Conservation (phyloP, 2,797 vertebrate species). For the Lycodopsis pacificus region DNA sequence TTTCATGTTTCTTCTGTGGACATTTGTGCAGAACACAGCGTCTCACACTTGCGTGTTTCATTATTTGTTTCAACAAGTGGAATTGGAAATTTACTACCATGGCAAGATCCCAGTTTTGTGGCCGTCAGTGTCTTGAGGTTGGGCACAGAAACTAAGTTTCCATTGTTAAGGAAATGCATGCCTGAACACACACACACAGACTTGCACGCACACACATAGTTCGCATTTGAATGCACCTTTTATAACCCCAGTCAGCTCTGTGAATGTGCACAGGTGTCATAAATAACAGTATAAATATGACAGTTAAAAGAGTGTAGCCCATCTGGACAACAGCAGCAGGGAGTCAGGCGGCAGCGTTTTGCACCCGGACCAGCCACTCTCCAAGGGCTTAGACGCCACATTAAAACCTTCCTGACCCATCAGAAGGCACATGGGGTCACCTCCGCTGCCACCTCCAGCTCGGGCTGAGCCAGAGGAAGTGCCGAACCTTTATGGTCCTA, state of each 20-base stretch:
- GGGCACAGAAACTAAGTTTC: slow-evolving; percentile 77
- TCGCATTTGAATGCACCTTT: slow-evolving; percentile 56
- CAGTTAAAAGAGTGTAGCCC: slow-evolving; percentile 65
- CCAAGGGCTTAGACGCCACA: slow-evolving; percentile 21
- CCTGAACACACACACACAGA: slow-evolving; percentile 47
- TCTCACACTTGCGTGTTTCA: slow-evolving; percentile 55
- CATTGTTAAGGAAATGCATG: slow-evolving; percentile 79
- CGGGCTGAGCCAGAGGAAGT: slow-evolving; percentile 44
- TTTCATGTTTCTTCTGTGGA: slow-evolving; percentile 18
- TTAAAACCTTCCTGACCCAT: slow-evolving; percentile 56
- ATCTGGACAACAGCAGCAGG: slow-evolving; percentile 72
- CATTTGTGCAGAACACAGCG: slow-evolving; percentile 28
- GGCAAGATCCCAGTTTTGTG: slow-evolving; percentile 70
- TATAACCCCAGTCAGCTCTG: slow-evolving; percentile 53
- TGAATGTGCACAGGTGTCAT: slow-evolving; percentile 60
- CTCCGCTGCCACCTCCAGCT: slow-evolving; percentile 38
- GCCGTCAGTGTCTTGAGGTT: slow-evolving; percentile 78
- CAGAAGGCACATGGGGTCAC: slow-evolving; percentile 54
- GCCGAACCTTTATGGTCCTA: slow-evolving; percentile 46
- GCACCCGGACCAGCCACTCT: slow-evolving; percentile 21
- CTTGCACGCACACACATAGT: slow-evolving; percentile 28
- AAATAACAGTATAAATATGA: slow-evolving; percentile 71
- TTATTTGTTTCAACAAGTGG: slow-evolving; percentile 72
- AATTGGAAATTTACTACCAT: slow-evolving; percentile 76
- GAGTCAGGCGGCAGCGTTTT: slow-evolving; percentile 35